Evolutionary conservation across 2,113 vertebrate genomes (phyloP).

Genomic region (Brachypodius melanocephalos): DNA sequence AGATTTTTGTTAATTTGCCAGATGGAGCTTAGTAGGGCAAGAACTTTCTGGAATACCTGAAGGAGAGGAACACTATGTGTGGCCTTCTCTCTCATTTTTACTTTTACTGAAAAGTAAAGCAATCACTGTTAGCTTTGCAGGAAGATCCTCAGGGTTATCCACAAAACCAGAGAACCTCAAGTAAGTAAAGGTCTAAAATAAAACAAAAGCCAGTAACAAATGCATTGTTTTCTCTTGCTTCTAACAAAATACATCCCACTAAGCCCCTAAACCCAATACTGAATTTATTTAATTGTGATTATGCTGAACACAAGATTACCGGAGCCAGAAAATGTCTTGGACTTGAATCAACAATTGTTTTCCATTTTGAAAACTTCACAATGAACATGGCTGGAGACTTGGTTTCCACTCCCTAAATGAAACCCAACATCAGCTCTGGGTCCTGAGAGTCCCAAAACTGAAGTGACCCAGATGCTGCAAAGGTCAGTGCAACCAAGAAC

Average conservation of each 20-base stretch:
- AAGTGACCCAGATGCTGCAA: conserved; percentile 24
- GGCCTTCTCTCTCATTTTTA: neutral
- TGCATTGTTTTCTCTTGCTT: conserved; percentile 55
- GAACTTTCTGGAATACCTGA: neutral
- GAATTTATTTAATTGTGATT: conserved; percentile 57
- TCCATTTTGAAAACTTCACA: conserved; percentile 65
- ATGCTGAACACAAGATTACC: conserved; percentile 45
- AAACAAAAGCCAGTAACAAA: conserved; percentile 4
- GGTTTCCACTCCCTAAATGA: neutral
- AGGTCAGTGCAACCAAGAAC: conserved; percentile 14
- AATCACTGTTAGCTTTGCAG: neutral
- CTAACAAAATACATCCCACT: conserved; percentile 50
- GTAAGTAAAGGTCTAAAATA: conserved; percentile 40
- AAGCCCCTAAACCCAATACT: conserved; percentile 38
- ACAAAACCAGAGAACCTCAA: conserved; percentile 22
- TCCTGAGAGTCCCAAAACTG: neutral
- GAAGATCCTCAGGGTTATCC: neutral
- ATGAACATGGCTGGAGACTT: conserved; percentile 57
- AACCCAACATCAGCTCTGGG: neutral
- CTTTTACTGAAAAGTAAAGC: conserved; percentile 24
- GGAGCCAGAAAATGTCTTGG: conserved; percentile 45
- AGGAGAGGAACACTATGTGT: neutral
- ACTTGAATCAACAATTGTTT: conserved; percentile 52
- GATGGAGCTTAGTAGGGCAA: neutral
- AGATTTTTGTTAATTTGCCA: conserved; percentile 6